Evolutionary conservation across 2,888 invertebrate genomes (phyloP).

Genomic region (Timandra comae): DNA sequence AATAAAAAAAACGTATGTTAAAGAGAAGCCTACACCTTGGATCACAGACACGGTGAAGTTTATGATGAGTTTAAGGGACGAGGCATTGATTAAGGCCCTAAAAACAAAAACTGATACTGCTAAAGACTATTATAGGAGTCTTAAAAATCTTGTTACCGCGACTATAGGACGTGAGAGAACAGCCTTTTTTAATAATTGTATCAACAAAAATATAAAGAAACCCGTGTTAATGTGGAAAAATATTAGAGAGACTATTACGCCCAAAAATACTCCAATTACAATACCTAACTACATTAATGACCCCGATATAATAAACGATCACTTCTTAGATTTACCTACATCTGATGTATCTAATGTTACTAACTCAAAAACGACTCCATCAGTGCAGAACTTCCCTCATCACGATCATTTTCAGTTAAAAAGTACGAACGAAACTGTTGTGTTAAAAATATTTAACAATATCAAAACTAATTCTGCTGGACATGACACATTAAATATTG

Average conservation of each 20-base stretch:
- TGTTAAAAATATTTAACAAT: neutral
- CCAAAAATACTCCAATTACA: neutral
- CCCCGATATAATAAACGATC: conserved; percentile 2
- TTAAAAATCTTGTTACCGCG: neutral
- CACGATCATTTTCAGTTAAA: neutral
- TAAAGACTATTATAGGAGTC: neutral
- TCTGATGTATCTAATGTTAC: neutral
- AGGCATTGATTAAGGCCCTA: neutral
- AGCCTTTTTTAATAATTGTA: neutral
- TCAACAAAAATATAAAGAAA: neutral
- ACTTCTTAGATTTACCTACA: conserved; percentile 2
- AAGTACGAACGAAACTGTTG: neutral
- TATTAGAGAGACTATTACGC: neutral
- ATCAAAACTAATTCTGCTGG: neutral
- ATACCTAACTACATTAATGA: neutral
- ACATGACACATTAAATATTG: neutral
- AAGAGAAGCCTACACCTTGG: neutral
- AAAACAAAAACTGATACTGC: neutral
- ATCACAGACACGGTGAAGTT: neutral
- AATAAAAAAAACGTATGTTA: neutral
- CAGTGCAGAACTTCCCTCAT: neutral
- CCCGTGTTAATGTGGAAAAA: neutral
- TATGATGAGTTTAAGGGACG: neutral
- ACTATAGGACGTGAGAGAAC: neutral
- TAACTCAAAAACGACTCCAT: neutral